Evolutionary conservation across 1,140 invertebrate genomes (phyloP), one percentile per base, ranked within the genome.

Genomic region (Cotesia vestalis): DNA sequence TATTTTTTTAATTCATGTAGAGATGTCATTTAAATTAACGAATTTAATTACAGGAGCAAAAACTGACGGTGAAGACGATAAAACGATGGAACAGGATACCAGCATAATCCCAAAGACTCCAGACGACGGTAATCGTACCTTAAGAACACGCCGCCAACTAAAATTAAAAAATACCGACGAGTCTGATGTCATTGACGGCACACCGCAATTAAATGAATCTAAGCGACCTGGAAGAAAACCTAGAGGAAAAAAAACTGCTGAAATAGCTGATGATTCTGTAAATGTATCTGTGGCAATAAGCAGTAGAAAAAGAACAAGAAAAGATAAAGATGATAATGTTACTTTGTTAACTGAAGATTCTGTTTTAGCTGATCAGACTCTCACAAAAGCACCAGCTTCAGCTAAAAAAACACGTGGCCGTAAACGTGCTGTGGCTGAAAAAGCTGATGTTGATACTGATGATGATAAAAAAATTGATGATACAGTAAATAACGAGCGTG

Each of bases 131-230:
- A n/a, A 35, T 40, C 66, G 72, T n/a, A 63, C 59, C n/a, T 40
- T 62, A 3, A 53, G 66, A 73, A 73, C 59, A 40, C 57, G 72
- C 17, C 66, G 59, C 63, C 72, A 69, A 69, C 11, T 60, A 20
- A 61, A 68, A 60, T 36, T 61, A 59, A 69, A 59, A 12, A 63
- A 34, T 34, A 17, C n/a, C 12, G 60, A 6, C 34, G 72, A 75
- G 4, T 72, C 69, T 3, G 73, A 72, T 11, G 70, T 35, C 2
- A 6, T 46, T 27, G 69, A 75, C 8, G 20, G 11, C n/a, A 63
- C 73, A 0, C 63, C 40, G 1, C 14, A 36, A n/a, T 52, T 71
- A 9, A 71, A 68, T 67, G 55, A 67, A 55, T 46, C 63, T 1
- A 66, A 59, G 46, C 68, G n/a, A 38, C 27, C 46, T n/a, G 12